Evolutionary conservation across 2,888 invertebrate species (phyloP).

Genomic region (Gymnosoma rotundatum): DNA sequence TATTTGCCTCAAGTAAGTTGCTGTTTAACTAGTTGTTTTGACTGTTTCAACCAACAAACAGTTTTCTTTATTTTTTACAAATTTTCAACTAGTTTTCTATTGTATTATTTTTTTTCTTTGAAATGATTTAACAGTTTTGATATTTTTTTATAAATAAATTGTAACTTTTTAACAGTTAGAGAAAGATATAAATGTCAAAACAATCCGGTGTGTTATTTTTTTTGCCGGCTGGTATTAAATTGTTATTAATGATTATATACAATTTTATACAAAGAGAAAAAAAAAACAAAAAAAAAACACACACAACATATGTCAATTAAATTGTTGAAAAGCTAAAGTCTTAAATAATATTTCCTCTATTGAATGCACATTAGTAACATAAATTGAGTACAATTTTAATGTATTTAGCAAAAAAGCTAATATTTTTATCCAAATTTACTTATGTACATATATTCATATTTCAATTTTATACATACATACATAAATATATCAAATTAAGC

Average conservation of each 20-base stretch:
- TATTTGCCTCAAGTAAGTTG: slow-evolving; percentile 52
- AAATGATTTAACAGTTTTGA: not conserved
- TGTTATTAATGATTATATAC: slow-evolving; percentile 36
- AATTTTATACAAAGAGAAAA: not conserved
- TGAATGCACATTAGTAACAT: slow-evolving; percentile 6
- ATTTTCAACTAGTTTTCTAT: slow-evolving; percentile 41
- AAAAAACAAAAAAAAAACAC: too few species aligned
- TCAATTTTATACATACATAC: too few species aligned
- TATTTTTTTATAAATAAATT: slow-evolving; percentile 30
- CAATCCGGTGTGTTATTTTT: slow-evolving; percentile 29
- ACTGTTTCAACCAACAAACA: slow-evolving; percentile 1
- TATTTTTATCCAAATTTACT: not conserved
- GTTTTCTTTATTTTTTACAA: not conserved
- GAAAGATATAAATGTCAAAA: not conserved
- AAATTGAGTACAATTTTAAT: not conserved
- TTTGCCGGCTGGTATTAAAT: slow-evolving; percentile 28
- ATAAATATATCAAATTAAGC: slow-evolving; percentile 48
- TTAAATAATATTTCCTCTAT: slow-evolving; percentile 45
- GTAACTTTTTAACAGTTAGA: not conserved
- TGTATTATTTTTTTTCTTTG: not conserved
- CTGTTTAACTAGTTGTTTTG: slow-evolving; percentile 11
- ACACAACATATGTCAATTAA: slow-evolving; percentile 33
- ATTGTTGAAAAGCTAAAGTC: slow-evolving; percentile 23
- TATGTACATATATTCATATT: too few species aligned
- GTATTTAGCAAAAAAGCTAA: not conserved